phyloP scores from a whole-genome alignment of 2,888 invertebrate species.

The Lamproptera curius region DNA sequence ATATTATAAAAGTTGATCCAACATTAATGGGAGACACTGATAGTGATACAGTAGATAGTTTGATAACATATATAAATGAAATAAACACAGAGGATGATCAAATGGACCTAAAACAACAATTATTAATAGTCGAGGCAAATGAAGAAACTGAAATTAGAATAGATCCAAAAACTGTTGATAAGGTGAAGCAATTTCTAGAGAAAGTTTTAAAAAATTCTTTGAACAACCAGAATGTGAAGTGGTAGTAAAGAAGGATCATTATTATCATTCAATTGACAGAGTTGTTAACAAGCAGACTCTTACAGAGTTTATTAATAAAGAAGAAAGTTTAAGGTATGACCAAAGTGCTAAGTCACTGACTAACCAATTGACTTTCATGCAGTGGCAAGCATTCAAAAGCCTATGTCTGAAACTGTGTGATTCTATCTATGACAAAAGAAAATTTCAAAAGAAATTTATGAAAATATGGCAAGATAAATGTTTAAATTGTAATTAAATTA shows the following conservation, averaged over 20 bases:
- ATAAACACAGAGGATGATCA: constrained; percentile 35
- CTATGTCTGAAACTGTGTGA: constrained; percentile 45
- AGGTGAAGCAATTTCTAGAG: constrained; percentile 44
- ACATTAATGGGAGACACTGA: constrained; percentile 41
- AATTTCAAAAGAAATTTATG: constrained; percentile 55
- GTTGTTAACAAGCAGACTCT: constrained; percentile 46
- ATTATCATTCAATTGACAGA: constrained; percentile 40
- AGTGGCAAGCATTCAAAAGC: constrained; percentile 72
- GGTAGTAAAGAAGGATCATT: constrained; percentile 17
- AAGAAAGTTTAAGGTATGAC: constrained; percentile 54
- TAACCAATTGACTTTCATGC: constrained; percentile 70
- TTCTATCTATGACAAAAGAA: constrained; percentile 42
- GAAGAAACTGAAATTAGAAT: constrained; percentile 16
- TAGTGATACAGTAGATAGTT: constrained; percentile 44
- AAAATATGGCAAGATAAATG: constrained; percentile 69
- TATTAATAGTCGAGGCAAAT: constrained; percentile 14
- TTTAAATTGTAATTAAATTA: constrained; percentile 48
- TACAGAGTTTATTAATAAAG: constrained; percentile 49
- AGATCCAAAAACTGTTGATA: constrained; percentile 32
- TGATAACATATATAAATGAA: constrained; percentile 54
- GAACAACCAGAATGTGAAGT: constrained; percentile 27
- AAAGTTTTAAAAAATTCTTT: constrained; percentile 37
- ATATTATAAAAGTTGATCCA: constrained; percentile 35
- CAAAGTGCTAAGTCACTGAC: constrained; percentile 48
- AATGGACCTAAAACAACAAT: constrained; percentile 16